These are phyloP conservation scores for Lates japonicus DNA, from an alignment of 2,797 vertebrate species.

Conservation along the genomic window DNA sequence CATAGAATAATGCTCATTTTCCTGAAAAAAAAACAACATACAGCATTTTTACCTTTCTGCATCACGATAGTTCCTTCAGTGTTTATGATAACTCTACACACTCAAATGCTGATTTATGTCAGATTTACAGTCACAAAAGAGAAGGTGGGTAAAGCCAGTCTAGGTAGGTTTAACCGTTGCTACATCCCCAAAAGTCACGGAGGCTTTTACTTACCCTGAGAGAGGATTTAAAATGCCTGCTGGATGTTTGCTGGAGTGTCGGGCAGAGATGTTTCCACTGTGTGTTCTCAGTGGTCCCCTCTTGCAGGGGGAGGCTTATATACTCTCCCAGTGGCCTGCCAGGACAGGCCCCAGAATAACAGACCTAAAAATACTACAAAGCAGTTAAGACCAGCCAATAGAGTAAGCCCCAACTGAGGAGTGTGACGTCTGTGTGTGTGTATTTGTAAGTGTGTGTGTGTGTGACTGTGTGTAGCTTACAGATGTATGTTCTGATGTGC, in stretches of 20 bases:
- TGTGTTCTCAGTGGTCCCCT: slow-evolving; percentile 65
- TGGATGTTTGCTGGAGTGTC: slow-evolving; percentile 61
- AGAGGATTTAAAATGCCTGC: slow-evolving; percentile 61
- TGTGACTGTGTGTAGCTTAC: slow-evolving; percentile 17
- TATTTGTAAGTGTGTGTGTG: slow-evolving; percentile 20
- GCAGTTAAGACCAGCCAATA: slow-evolving; percentile 84
- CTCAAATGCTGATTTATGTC: neutral
- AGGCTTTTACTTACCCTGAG: slow-evolving; percentile 72
- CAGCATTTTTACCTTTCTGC: neutral
- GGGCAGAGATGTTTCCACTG: slow-evolving; percentile 75
- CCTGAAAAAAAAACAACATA: neutral
- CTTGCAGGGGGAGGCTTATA: slow-evolving; percentile 76
- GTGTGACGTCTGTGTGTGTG: slow-evolving; percentile 63
- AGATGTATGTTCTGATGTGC: slow-evolving; percentile 39
- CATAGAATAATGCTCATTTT: too few species aligned
- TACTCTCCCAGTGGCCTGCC: slow-evolving; percentile 75
- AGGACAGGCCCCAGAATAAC: slow-evolving; percentile 83
- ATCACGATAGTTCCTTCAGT: neutral
- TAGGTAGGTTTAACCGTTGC: neutral
- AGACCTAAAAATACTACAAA: slow-evolving; percentile 89
- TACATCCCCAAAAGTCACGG: slow-evolving; percentile 13
- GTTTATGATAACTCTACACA: neutral
- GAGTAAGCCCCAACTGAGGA: slow-evolving; percentile 67
- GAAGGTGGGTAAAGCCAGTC: neutral
- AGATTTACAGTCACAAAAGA: neutral